Base-by-base conservation (phyloP, 2,888 invertebrate genomes). In the Drosophila mulleri region DNA sequence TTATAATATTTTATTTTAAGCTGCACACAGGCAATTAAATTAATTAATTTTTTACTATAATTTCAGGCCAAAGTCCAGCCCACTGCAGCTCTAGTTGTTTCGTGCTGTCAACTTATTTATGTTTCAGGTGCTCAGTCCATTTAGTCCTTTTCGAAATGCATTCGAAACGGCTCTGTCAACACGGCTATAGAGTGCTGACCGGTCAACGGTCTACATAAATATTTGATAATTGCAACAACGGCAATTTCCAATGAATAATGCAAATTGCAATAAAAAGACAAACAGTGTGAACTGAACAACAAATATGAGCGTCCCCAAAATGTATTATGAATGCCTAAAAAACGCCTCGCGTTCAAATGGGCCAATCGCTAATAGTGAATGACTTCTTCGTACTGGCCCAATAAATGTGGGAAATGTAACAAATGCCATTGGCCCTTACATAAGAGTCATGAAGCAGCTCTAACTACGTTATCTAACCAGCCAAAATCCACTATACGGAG, bases 331-430 rank as follows among this genome's bases (percentile, higher is more conserved):
- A 65, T 50, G 42, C 23, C 5, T 5, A 26, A 48, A 39, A 35
- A 47, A 47, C 47, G 37, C 54, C 35, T 37, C 26, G 12, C 29
- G 14, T 14, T 18, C 29, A 78, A 63, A 62, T 44, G 8, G 79
- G 58, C n/a, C 79, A 71, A 20, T 67, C 47, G 47, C 32, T 52
- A 64, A 80, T 71, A 79, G 63, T 75, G 66, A 68, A 81, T 71
- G 45, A 12, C 29, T 52, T 8, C 7, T 59, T 41, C 18, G 41
- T 35, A 2, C 37, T 16, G 41, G 8, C 39, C 62, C 6, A 37
- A 80, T 69, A n/a, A 64, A 78, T 78, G 79, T 79, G 76, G 45
- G 79, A 77, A 59, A 37, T 11, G 8, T 1, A 20, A 42, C 77
- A 76, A 65, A 47, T 76, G 77, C 5, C 32, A 41, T 18, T 42